These are phyloP conservation scores for Drosophila carrolli DNA, from an alignment of 1,140 invertebrate genomes.

Conservation along the genomic window DNA sequence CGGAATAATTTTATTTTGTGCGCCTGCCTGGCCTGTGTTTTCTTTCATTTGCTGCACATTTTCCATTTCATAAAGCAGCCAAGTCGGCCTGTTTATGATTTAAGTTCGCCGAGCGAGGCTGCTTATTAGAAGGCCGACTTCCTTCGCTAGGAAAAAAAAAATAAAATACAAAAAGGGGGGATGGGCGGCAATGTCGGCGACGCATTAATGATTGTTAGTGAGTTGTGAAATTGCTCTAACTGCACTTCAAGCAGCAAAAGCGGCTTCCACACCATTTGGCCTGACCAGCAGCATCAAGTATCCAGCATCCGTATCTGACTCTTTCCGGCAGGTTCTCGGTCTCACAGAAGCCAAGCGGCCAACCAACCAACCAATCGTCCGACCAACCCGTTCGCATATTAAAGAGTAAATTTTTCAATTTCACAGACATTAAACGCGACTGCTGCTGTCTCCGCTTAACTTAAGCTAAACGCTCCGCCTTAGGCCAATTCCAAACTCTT, in stretches of 20 bases:
- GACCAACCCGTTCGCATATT: slow-evolving; percentile 74
- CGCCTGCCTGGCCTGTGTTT: slow-evolving; percentile 39
- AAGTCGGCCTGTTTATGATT: slow-evolving; percentile 73
- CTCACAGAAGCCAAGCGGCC: slow-evolving; percentile 11
- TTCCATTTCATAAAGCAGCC: slow-evolving; percentile 82
- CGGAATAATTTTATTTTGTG: slow-evolving; percentile 45
- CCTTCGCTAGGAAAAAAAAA: slow-evolving; percentile 34
- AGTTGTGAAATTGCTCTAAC: slow-evolving; percentile 83
- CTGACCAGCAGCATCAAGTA: slow-evolving; percentile 48
- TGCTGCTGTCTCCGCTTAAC: slow-evolving; percentile 51
- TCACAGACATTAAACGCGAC: slow-evolving; percentile 81
- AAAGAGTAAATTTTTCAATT: slow-evolving; percentile 83
- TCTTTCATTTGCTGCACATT: slow-evolving; percentile 75
- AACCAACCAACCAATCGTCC: neutral
- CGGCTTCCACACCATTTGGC: slow-evolving; percentile 78
- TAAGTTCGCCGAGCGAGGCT: slow-evolving; percentile 64
- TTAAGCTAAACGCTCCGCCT: slow-evolving; percentile 73
- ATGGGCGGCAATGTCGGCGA: slow-evolving; percentile 64
- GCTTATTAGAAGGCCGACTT: slow-evolving; percentile 74
- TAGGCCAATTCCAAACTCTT: slow-evolving; percentile 44
- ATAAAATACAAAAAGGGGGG: slow-evolving; percentile 2
- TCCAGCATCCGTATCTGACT: slow-evolving; percentile 59
- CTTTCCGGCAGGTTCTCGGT: slow-evolving; percentile 65
- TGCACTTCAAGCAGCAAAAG: slow-evolving; percentile 69
- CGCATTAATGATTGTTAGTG: slow-evolving; percentile 83